Evolutionary conservation across 2,113 vertebrate species (phyloP).

Genomic region (Spheniscus mendiculus): DNA sequence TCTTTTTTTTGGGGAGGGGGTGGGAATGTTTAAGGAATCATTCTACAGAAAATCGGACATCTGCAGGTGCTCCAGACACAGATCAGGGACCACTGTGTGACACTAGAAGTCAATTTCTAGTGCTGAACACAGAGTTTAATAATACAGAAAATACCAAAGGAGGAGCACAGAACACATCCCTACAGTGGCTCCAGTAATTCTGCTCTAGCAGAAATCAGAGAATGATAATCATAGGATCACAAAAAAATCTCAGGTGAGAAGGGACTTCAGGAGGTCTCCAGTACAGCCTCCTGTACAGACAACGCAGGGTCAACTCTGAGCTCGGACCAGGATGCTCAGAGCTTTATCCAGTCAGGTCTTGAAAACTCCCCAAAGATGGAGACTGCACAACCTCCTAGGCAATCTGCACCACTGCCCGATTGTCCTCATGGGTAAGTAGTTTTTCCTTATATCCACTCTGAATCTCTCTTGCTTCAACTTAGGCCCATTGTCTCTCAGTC

Average conservation of each 20-base stretch:
- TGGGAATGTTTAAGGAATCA: not conserved
- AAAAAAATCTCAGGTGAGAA: not conserved
- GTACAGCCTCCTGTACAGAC: not conserved
- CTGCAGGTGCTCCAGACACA: not conserved
- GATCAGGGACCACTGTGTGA: accelerated
- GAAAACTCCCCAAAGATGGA: not conserved
- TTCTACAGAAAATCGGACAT: not conserved
- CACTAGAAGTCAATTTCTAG: not conserved
- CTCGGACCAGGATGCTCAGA: not conserved
- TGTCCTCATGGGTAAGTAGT: not conserved
- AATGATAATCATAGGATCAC: not conserved
- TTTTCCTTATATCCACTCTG: not conserved
- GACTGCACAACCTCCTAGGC: not conserved
- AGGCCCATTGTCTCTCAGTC: not conserved
- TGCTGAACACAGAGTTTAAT: not conserved
- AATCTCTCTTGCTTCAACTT: not conserved
- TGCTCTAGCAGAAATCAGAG: not conserved
- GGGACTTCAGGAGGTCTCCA: not conserved
- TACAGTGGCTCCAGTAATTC: not conserved
- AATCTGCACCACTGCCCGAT: not conserved
- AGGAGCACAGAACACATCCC: not conserved
- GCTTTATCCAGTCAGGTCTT: not conserved
- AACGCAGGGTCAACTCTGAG: not conserved
- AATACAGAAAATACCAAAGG: not conserved
- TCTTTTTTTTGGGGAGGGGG: not conserved